Conservation (phyloP, 2,888 invertebrate species). For the Drepanosiphum platanoidis region DNA sequence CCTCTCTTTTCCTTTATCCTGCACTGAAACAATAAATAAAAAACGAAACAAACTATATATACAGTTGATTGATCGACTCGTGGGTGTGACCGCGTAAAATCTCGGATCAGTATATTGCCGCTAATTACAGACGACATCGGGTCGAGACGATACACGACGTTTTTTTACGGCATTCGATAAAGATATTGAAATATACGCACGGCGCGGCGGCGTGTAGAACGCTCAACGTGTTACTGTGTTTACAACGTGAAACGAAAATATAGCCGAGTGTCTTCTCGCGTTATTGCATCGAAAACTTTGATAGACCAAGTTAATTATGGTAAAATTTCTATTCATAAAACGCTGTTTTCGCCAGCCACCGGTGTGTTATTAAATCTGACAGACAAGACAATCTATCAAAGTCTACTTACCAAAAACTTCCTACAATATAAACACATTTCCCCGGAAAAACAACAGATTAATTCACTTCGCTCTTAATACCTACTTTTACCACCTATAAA, state of each 20-base stretch:
- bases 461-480: conserved; percentile 49
- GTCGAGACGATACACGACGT: background rate
- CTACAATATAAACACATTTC: conserved; percentile 49
- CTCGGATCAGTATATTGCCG: conserved; percentile 6
- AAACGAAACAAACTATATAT: background rate
- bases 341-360: conserved; percentile 19
- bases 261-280: background rate
- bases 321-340: conserved; percentile 54
- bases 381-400: conserved; percentile 61
- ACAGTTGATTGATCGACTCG: conserved; percentile 55
- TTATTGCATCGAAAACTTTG: conserved; percentile 31
- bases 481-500: conserved; percentile 25
- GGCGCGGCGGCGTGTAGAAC: background rate
- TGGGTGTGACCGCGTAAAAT: conserved; percentile 39
- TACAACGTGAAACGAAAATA: background rate
- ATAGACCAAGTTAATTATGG: conserved; percentile 44
- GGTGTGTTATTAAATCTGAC: conserved; percentile 58
- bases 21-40: conserved; percentile 29
- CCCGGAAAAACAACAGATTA: conserved; percentile 56
- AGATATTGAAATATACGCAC: background rate
- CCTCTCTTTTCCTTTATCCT: background rate
- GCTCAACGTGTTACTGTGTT: too few species aligned
- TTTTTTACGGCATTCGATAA: background rate
- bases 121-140: conserved; percentile 5
- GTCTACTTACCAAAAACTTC: conserved; percentile 58